Percentiles rank a stretch among this genome's conserved stretches.
phyloP scores from a whole-genome alignment of 2,888 invertebrate species.

The Lepidocyrtinus sp. region DNA sequence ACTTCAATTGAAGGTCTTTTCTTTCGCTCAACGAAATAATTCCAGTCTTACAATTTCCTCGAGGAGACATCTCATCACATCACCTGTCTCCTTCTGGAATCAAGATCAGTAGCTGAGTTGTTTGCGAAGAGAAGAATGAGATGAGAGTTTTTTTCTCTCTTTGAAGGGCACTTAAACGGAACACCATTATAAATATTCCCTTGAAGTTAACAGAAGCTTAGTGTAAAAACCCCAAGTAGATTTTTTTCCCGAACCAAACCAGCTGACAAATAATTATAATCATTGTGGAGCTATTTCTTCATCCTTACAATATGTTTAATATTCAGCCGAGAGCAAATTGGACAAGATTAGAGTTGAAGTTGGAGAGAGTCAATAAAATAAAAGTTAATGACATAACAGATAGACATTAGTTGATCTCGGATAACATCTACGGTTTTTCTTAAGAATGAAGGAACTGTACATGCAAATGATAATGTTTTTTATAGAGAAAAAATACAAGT shows the following conservation, averaged over 20 bases:
- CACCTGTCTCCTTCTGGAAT: slow-evolving; percentile 45
- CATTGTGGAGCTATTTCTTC: slow-evolving; percentile 26
- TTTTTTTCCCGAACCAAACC: slow-evolving; percentile 5
- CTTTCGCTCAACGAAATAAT: slow-evolving; percentile 5
- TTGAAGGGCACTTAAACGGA: slow-evolving; percentile 11
- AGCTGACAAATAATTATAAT: slow-evolving; percentile 34
- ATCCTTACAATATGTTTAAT: no score
- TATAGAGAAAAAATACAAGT: slow-evolving; percentile 6
- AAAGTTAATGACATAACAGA: slow-evolving; percentile 52
- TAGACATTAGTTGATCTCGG: slow-evolving; percentile 7
- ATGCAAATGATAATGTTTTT: neutral
- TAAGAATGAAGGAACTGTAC: no score
- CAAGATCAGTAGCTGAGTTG: slow-evolving; percentile 27
- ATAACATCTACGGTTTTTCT: slow-evolving; percentile 13
- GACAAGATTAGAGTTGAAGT: slow-evolving; percentile 52
- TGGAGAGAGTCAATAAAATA: slow-evolving; percentile 45
- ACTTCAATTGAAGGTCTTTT: no score
- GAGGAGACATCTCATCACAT: slow-evolving; percentile 62
- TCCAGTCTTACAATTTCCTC: slow-evolving; percentile 47
- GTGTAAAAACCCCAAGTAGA: no score
- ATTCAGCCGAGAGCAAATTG: slow-evolving; percentile 52
- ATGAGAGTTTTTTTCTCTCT: slow-evolving; percentile 1
- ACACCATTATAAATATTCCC: slow-evolving; percentile 5
- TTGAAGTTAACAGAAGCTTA: no score
- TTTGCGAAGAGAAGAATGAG: slow-evolving; percentile 11